Percentiles rank a stretch among this genome's conserved stretches.
These are phyloP conservation scores for Heliconius congener DNA, from an alignment of 1,140 invertebrate species.

Conservation along the genomic window DNA sequence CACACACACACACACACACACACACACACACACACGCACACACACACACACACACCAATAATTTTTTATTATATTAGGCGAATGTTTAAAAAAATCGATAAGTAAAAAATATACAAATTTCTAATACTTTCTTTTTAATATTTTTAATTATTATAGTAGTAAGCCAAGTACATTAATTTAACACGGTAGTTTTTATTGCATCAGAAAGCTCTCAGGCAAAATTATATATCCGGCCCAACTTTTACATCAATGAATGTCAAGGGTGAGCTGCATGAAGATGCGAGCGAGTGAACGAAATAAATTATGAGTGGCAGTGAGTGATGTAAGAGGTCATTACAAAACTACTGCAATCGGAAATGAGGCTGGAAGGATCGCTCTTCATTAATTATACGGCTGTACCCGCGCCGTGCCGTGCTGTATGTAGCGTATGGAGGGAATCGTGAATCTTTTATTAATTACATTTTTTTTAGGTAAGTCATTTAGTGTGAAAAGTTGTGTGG, in stretches of 20 bases:
- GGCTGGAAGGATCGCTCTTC: conserved; percentile 16
- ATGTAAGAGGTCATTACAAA: conserved; percentile 32
- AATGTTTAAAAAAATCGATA: too few relatives aligned
- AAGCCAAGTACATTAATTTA: neutral
- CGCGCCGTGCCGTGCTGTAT: neutral
- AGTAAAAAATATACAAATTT: too few relatives aligned
- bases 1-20: too few relatives aligned
- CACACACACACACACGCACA: too few relatives aligned
- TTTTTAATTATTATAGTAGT: too few relatives aligned
- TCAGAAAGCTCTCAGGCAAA: conserved; percentile 10
- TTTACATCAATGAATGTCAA: conserved; percentile 42
- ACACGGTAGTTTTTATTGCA: neutral
- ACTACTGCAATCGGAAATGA: conserved; percentile 31
- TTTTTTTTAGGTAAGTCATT: neutral
- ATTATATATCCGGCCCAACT: conserved; percentile 23
- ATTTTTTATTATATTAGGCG: too few relatives aligned
- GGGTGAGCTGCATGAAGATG: conserved; percentile 35
- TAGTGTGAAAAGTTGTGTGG: neutral
- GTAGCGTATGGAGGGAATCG: neutral
- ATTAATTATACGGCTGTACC: neutral
- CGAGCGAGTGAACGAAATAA: conserved; percentile 32
- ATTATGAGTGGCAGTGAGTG: conserved; percentile 26
- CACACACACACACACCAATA: too few relatives aligned
- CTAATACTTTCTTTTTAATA: too few relatives aligned
- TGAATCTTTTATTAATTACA: neutral